These are phyloP conservation scores for Exaiptasia diaphana DNA, from an alignment of 64 coral and sea anemone genomes.

Conservation along the genomic window DNA sequence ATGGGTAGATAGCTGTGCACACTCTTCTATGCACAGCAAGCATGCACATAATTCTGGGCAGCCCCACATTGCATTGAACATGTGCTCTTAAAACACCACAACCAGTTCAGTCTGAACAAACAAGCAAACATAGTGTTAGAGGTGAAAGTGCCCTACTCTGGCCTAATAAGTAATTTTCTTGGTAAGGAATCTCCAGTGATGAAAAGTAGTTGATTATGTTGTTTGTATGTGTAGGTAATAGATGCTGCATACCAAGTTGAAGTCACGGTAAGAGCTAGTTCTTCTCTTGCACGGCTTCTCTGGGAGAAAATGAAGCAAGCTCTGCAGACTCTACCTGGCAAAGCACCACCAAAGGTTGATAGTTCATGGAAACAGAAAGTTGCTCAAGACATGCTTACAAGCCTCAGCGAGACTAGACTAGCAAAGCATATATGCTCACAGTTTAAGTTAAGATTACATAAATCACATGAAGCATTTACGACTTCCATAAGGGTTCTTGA, in stretches of 20 bases:
- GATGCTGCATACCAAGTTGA: conserved; percentile 95
- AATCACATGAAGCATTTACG: conserved; percentile 88
- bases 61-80: no score
- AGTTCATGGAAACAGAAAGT: conserved; percentile 80
- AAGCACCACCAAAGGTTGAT: conserved; percentile 86
- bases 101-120: no score
- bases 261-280: conserved; percentile 80
- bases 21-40: no score
- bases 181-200: no score
- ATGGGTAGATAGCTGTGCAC: no score
- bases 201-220: no score
- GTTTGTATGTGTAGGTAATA: no score
- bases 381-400: conserved; percentile 84
- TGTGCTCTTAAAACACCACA: no score
- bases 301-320: conserved; percentile 99
- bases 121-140: no score
- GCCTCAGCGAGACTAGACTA: conserved; percentile 84
- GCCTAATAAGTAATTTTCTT: no score
- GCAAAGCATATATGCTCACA: conserved; percentile 89
- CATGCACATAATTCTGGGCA: no score
- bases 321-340: conserved; percentile 76
- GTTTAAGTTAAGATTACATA: conserved; percentile 77
- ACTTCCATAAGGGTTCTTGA: conserved; percentile 73
- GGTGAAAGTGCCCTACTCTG: no score
- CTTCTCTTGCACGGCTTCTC: conserved; percentile 81